Conservation (phyloP, 2,888 invertebrate species). For the Dynastes maya region DNA sequence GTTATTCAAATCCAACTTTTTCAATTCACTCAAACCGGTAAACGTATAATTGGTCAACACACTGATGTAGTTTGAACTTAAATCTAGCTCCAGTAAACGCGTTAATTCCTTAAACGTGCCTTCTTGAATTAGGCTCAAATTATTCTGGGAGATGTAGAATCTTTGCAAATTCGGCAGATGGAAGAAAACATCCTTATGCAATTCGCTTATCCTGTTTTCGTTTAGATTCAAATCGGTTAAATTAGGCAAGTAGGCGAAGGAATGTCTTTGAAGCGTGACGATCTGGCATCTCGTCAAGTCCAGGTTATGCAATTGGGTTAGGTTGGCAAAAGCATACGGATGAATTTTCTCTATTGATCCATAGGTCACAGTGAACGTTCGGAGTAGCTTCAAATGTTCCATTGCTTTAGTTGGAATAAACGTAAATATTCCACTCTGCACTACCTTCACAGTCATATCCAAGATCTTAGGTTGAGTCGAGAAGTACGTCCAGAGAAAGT, state of each 20-base stretch:
- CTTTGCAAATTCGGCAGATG: constrained; percentile 82
- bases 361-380: constrained; percentile 81
- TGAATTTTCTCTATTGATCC: constrained; percentile 81
- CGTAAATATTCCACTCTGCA: constrained; percentile 79
- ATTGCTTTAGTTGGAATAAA: constrained; percentile 83
- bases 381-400: constrained; percentile 78
- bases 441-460: constrained; percentile 81
- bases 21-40: constrained; percentile 82
- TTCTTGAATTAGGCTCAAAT: constrained; percentile 87
- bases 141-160: constrained; percentile 89
- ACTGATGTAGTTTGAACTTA: constrained; percentile 84
- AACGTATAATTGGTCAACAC: constrained; percentile 85
- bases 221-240: constrained; percentile 81
- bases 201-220: constrained; percentile 83
- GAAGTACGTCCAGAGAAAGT: constrained; percentile 83
- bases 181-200: constrained; percentile 82
- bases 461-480: constrained; percentile 80
- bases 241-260: constrained; percentile 82
- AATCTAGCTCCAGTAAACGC: constrained; percentile 84
- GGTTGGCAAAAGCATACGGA: constrained; percentile 82
- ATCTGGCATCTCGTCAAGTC: constrained; percentile 82
- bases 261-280: constrained; percentile 77
- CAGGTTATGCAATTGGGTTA: constrained; percentile 79
- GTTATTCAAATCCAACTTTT: constrained; percentile 81
- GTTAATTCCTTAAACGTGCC: constrained; percentile 85